A percentile compares a stretch with the other conserved stretches of the same genome.
Evolutionary conservation across 2,113 vertebrate species (phyloP).

Genomic region (Podocnemis expansa): DNA sequence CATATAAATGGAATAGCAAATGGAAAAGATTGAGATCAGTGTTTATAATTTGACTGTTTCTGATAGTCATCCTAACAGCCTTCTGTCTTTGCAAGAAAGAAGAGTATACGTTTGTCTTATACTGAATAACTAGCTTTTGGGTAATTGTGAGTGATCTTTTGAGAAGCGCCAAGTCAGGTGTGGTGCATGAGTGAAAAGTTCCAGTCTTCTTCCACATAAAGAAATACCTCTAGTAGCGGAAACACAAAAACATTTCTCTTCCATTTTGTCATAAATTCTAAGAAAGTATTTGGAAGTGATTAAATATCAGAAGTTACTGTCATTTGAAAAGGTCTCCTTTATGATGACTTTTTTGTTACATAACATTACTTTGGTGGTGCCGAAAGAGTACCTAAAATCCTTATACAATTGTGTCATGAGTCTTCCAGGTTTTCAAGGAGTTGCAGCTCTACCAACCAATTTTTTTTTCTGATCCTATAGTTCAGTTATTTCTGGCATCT

Average conservation of each 20-base stretch:
- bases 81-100: neutral
- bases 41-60: neutral
- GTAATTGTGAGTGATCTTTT: neutral
- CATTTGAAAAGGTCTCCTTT: neutral
- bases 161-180: too few species aligned
- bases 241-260: neutral
- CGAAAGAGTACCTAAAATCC: neutral
- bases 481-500: neutral
- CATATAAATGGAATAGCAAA: neutral
- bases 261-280: neutral
- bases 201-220: neutral
- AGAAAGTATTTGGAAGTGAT: neutral
- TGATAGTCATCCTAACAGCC: neutral
- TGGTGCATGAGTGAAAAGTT: neutral
- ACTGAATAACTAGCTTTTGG: neutral
- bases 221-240: neutral
- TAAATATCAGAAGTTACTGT: constrained; percentile 12
- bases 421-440: neutral
- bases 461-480: neutral
- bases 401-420: neutral
- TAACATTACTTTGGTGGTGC: neutral
- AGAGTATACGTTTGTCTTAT: neutral
- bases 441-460: neutral
- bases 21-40: too few species aligned
- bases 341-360: neutral